Conservation (phyloP, 1,140 invertebrate species). For the Aphis craccivora region DNA sequence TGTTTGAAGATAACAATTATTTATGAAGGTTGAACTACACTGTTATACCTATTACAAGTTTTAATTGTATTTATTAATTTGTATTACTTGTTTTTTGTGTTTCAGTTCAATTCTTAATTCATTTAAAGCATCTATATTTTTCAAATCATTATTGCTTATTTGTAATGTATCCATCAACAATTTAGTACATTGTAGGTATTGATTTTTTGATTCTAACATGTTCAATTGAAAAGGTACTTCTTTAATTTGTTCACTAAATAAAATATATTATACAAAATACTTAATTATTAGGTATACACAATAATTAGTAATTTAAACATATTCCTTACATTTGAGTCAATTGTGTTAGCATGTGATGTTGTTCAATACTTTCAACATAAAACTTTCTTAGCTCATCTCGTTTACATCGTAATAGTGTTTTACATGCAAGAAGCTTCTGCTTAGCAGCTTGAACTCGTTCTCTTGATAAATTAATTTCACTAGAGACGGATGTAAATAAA, state of each 20-base stretch:
- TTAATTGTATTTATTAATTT: background rate
- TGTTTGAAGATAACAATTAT: background rate
- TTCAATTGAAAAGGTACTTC: constrained; percentile 81
- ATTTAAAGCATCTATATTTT: constrained; percentile 81
- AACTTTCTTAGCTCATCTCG: constrained; percentile 91
- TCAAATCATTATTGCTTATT: constrained; percentile 75
- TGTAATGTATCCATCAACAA: constrained; percentile 75
- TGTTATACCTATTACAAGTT: background rate
- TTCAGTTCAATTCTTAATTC: constrained; percentile 79
- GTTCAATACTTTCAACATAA: constrained; percentile 91
- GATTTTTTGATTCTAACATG: constrained; percentile 74
- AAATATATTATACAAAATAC: constrained; percentile 61
- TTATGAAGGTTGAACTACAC: background rate
- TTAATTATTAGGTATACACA: background rate
- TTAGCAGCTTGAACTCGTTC: constrained; percentile 85
- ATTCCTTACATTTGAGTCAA: constrained; percentile 59
- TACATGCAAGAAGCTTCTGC: constrained; percentile 89
- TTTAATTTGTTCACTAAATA: constrained; percentile 76
- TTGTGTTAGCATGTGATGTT: constrained; percentile 86
- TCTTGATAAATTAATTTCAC: constrained; percentile 78
- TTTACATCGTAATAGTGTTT: constrained; percentile 86
- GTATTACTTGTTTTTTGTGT: constrained; percentile 71
- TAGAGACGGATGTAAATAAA: constrained; percentile 71
- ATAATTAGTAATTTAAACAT: background rate
- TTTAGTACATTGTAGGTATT: constrained; percentile 87